These are phyloP conservation scores for Struthidea cinerea DNA, from an alignment of 2,113 vertebrate species.

Conservation along the genomic window DNA sequence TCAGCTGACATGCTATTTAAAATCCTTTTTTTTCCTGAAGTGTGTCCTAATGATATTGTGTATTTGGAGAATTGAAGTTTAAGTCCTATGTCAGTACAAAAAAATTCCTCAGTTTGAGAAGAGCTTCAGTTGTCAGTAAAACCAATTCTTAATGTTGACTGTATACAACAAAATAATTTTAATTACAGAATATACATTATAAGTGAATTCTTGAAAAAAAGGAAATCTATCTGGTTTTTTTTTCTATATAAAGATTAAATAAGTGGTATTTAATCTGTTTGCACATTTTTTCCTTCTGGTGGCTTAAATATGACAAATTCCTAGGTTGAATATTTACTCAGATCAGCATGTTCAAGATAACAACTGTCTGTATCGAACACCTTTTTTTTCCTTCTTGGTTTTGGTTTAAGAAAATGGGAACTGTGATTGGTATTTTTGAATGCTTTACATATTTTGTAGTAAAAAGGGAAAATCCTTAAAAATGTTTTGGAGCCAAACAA, in stretches of 20 bases:
- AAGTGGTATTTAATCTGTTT: not conserved
- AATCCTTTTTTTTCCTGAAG: not conserved
- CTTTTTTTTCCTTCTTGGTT: conserved; percentile 30
- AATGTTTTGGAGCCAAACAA: not conserved
- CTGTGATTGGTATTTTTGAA: conserved; percentile 44
- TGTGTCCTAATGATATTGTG: not conserved
- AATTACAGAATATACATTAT: not conserved
- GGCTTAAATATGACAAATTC: not conserved
- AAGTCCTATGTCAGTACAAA: not conserved
- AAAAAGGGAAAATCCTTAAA: not conserved
- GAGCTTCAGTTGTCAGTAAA: not conserved
- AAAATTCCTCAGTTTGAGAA: not conserved
- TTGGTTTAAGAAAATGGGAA: conserved; percentile 43
- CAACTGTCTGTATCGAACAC: not conserved
- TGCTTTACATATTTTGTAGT: conserved; percentile 48
- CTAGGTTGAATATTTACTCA: not conserved
- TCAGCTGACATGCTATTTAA: not conserved
- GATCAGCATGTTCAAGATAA: conserved; percentile 13
- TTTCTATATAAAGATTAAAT: not conserved
- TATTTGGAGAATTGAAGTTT: not conserved
- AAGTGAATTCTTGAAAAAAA: not conserved
- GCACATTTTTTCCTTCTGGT: not conserved
- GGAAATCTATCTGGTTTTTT: not conserved
- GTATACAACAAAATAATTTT: not conserved
- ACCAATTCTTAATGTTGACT: not conserved